Percentiles rank a stretch among this genome's conserved stretches.
phyloP scores from a whole-genome alignment of 1,140 invertebrate genomes.

The Drosophila pectinifera region DNA sequence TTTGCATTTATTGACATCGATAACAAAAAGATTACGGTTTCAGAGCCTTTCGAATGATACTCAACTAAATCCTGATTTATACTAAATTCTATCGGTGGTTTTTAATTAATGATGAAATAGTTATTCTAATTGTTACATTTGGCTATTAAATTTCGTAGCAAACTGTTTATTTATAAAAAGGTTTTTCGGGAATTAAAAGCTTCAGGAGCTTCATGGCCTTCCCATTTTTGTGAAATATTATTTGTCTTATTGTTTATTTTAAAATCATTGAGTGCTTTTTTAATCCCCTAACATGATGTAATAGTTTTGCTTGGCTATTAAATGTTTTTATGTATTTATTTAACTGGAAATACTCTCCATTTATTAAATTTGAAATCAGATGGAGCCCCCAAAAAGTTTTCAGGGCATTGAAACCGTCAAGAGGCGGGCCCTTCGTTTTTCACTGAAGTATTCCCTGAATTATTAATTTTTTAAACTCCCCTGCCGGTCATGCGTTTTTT shows the following conservation, averaged over 20 bases:
- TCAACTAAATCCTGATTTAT: background rate
- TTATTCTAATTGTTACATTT: background rate
- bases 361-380: slow-evolving; percentile 15
- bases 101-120: background rate
- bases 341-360: background rate
- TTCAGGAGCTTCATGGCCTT: no score
- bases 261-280: background rate
- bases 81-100: background rate
- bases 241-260: background rate
- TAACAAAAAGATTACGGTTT: background rate
- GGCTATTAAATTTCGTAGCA: no score
- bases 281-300: background rate
- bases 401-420: slow-evolving; percentile 1
- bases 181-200: no score
- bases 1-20: background rate
- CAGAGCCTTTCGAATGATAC: background rate
- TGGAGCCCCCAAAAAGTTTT: background rate
- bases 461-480: slow-evolving; percentile 30
- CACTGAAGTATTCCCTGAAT: slow-evolving; percentile 5
- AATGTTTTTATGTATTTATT: background rate
- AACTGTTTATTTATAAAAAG: no score
- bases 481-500: background rate
- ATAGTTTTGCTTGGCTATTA: background rate
- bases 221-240: no score
- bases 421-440: background rate